These are phyloP conservation scores for Stegodyphus mimosarum DNA, from an alignment of 1,140 invertebrate species.

Conservation along the genomic window DNA sequence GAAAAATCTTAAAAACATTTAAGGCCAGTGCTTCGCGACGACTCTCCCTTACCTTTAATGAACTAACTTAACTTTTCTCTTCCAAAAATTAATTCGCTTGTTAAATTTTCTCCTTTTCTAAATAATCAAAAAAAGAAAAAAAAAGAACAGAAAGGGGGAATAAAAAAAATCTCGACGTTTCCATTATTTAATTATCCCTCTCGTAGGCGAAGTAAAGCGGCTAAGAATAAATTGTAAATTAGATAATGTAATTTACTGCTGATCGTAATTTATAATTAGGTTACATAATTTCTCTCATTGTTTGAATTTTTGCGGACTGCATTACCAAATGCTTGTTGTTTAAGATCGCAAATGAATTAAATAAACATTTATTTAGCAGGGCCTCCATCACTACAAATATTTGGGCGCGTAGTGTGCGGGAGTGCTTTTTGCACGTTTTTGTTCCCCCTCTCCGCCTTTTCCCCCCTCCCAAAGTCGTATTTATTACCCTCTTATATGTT, in stretches of 20 bases:
- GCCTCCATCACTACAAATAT: conserved; percentile 58
- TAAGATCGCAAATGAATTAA: conserved; percentile 59
- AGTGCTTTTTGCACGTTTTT: conserved; percentile 47
- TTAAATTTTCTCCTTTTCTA: conserved; percentile 48
- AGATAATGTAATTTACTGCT: conserved; percentile 58
- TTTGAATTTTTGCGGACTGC: conserved; percentile 52
- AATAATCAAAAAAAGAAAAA: conserved; percentile 6
- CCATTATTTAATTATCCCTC: conserved; percentile 51
- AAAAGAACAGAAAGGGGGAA: not conserved
- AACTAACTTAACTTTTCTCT: conserved; percentile 45
- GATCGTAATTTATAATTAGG: conserved; percentile 61
- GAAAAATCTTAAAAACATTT: conserved; percentile 50
- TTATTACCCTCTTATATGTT: conserved; percentile 59
- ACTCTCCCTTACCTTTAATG: conserved; percentile 31
- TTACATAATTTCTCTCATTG: conserved; percentile 58
- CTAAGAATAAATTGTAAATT: conserved; percentile 58
- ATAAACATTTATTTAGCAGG: conserved; percentile 60
- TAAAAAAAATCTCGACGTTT: conserved; percentile 40
- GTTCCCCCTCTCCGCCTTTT: not conserved
- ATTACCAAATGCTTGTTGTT: conserved; percentile 52
- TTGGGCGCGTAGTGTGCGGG: conserved; percentile 21
- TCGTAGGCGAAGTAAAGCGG: conserved; percentile 8
- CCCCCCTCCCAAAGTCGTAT: conserved; percentile 24
- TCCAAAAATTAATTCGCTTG: conserved; percentile 59
- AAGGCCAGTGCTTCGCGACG: not conserved